phyloP scores from a whole-genome alignment of 2,888 invertebrate genomes.

The Andrena bicolor region DNA sequence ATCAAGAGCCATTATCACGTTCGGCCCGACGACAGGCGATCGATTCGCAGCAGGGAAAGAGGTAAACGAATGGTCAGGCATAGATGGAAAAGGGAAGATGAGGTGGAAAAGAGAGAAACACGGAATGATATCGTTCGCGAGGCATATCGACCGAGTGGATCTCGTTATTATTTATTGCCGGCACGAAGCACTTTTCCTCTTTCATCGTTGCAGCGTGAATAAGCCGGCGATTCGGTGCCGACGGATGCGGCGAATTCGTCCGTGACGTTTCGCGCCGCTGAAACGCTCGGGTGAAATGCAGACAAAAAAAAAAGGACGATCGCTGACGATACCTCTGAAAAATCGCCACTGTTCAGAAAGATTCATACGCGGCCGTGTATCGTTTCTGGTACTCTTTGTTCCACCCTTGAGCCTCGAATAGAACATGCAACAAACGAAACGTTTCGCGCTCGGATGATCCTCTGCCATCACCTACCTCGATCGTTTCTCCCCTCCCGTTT shows the following conservation, averaged over 20 bases:
- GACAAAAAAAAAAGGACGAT: slow-evolving; percentile 54
- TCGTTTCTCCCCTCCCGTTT: neutral
- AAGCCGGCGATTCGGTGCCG: slow-evolving; percentile 61
- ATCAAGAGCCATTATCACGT: slow-evolving; percentile 38
- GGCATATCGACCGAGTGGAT: slow-evolving; percentile 66
- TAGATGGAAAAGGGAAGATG: slow-evolving; percentile 5
- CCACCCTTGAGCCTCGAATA: neutral
- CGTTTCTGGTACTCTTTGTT: slow-evolving; percentile 57
- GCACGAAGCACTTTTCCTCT: slow-evolving; percentile 65
- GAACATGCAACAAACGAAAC: slow-evolving; percentile 19
- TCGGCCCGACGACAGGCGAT: slow-evolving; percentile 6
- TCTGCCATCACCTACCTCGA: neutral
- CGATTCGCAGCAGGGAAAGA: slow-evolving; percentile 29
- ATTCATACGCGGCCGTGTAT: slow-evolving; percentile 59
- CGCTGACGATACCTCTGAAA: slow-evolving; percentile 70
- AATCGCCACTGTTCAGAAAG: slow-evolving; percentile 62
- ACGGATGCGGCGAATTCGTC: slow-evolving; percentile 67
- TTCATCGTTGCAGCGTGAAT: slow-evolving; percentile 61
- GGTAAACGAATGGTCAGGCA: neutral
- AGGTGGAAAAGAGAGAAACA: neutral
- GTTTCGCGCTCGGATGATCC: slow-evolving; percentile 9
- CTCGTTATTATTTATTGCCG: slow-evolving; percentile 73
- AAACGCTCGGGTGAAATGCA: slow-evolving; percentile 49
- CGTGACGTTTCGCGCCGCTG: slow-evolving; percentile 65
- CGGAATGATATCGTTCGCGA: slow-evolving; percentile 65